Conservation (phyloP, 2,888 invertebrate genomes). For the Leuctra nigra region DNA sequence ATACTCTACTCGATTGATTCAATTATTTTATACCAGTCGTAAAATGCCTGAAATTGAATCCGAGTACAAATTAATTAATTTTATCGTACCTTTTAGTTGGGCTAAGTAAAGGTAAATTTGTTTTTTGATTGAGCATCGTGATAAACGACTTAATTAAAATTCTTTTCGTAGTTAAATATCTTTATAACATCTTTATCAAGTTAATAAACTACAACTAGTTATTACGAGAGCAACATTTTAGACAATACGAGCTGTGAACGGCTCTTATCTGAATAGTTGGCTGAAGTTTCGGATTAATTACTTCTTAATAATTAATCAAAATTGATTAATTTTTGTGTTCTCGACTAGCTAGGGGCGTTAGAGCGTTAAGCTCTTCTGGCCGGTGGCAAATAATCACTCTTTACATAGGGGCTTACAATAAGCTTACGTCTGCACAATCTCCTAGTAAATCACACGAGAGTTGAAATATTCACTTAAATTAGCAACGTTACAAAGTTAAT, state of each 20-base stretch:
- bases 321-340: slow-evolving; percentile 10
- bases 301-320: slow-evolving; percentile 4
- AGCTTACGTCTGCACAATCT: slow-evolving; percentile 10
- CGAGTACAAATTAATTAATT: not conserved
- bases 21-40: slow-evolving; percentile 5
- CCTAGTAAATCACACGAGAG: slow-evolving; percentile 9
- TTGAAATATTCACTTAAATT: slow-evolving; percentile 6
- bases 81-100: not conserved
- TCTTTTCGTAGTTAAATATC: no score
- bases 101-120: not conserved
- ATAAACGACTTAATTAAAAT: slow-evolving; percentile 7
- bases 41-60: slow-evolving; percentile 11
- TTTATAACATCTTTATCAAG: no score
- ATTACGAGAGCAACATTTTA: no score
- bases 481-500: slow-evolving; percentile 12
- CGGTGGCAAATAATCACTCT: slow-evolving; percentile 13
- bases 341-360: not conserved
- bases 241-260: no score
- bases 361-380: slow-evolving; percentile 6
- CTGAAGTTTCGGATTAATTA: no score
- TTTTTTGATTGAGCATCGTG: not conserved
- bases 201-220: no score
- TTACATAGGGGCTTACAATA: slow-evolving; percentile 6
- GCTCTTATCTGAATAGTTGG: no score
- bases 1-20: not conserved